Evolutionary conservation across 2,113 vertebrate genomes (phyloP), one percentile per base, ranked within the genome.

Genomic region (Apteryx owenii): DNA sequence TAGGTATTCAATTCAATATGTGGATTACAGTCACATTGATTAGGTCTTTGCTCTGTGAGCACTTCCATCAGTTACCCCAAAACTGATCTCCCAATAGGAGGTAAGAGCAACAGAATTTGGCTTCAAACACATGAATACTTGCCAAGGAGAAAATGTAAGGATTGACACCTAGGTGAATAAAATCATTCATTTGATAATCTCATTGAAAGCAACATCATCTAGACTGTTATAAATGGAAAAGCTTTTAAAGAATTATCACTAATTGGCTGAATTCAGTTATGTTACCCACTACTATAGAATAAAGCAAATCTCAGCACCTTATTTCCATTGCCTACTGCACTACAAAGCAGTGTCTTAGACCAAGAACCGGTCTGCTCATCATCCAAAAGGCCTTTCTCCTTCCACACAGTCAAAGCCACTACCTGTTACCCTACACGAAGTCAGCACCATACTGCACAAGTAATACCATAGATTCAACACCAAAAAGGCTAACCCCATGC

Each of bases 171-270:
- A 79, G 90, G 85, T 0, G 0, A 88, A 77, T 77, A 84, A 80
- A 62, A 80, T 66, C 50, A 70, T 72, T 88, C 79, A 44, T 15
- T 4, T 66, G 53, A 72, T 66, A 91, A 73, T 84, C 36, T 65
- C 76, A 65, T 36, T 38, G 15, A 79, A 92, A 90, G 61, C 73
- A 64, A 73, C 26, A 40, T 68, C 53, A 81, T 81, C 65, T 44
- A 54, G 26, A 53, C 29, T 89, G 86, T 69, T 53, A 88, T 62
- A 96, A 92, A 92, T 48, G 10, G 68, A 54, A 93, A 80, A 89
- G 54, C 60, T 93, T 96, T 95, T 73, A 91, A 88, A 69, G 90
- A 83, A 88, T 85, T 61, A 81, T 46, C 61, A 56, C 53, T 90
- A 81, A 77, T 81, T 96, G 83, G 60, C 56, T 71, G 72, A 90